Evolutionary conservation across 2,797 vertebrate species (phyloP), one percentile per base, ranked within the genome.

Genomic region (Syncerus caffer): DNA sequence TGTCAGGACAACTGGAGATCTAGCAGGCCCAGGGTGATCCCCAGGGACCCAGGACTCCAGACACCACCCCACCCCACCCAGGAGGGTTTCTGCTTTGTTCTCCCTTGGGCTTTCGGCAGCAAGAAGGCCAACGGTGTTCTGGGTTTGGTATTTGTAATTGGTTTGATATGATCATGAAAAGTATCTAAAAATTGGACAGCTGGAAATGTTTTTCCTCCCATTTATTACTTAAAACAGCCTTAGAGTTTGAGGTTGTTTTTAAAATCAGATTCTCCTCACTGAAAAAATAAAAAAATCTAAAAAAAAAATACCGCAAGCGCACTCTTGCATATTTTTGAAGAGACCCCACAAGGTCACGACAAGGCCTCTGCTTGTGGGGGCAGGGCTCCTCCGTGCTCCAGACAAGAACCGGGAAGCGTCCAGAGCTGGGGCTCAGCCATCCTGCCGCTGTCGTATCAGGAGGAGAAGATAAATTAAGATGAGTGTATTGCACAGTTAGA

Each of bases 381-480:
- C 4, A 17, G 78, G 51, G 53, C 27, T 42, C 38, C 60, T 71
- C 47, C 0, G 1, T 1, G 64, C 82, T 64, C 55, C 42, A n/a
- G 74, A 88, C 4, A 4, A 58, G 90, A 57, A 17, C 29, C 1
- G 3, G 76, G 53, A 92, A 13, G 29, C 4, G 4, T 74, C 85
- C 85, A 5, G 91, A 27, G 57, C 17, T 38, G 83, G 89, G 89
- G 58, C 53, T 94, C 0, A 62, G 89, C 80, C 97, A 93, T 92
- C 92, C 47, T 29, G 60, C 74, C 62, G 50, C 93, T 87, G n/a
- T 9, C 29, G 85, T 74, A 85, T 90, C 95, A 92, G 80, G 96
- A 94, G 82, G 29, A 0, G 84, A 83, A 98, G 97, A 98, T 98
- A 85, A 98, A 98, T 99, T 95, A 98, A 98, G 98, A 97, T 82